These are phyloP conservation scores for Microplitis deprimator DNA, from an alignment of 2,888 invertebrate species.

Conservation along the genomic window DNA sequence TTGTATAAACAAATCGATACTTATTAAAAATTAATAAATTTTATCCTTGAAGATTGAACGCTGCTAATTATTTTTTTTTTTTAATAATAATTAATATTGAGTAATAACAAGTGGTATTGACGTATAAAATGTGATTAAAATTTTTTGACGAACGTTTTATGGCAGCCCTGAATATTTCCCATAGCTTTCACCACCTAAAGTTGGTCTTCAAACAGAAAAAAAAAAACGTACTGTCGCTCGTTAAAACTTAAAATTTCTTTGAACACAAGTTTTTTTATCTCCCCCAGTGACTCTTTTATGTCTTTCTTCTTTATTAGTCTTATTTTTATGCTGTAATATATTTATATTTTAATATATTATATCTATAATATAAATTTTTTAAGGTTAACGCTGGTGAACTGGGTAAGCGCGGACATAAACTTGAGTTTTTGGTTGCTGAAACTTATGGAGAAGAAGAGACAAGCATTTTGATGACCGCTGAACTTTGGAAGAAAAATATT, in stretches of 20 bases:
- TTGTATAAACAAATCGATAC: no score
- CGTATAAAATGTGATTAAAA: constrained; percentile 11
- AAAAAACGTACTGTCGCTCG: constrained; percentile 30
- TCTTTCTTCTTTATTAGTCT: constrained; percentile 15
- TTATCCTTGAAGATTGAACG: no score
- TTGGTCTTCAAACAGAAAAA: constrained; percentile 13
- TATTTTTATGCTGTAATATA: constrained; percentile 17
- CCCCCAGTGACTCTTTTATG: constrained; percentile 6
- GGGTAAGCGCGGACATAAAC: constrained; percentile 79
- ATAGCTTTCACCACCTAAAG: constrained; percentile 32
- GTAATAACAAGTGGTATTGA: neutral
- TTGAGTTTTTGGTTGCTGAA: constrained; percentile 88
- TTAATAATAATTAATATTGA: neutral
- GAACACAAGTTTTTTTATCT: constrained; percentile 22
- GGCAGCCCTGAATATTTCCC: constrained; percentile 22
- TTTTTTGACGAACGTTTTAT: constrained; percentile 19
- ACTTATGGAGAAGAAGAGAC: constrained; percentile 91
- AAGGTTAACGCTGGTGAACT: constrained; percentile 76
- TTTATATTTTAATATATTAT: constrained; percentile 13
- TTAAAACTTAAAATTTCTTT: constrained; percentile 1
- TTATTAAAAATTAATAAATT: no score
- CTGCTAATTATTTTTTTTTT: neutral
- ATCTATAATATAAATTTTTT: neutral
- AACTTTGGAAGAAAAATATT: constrained; percentile 87
- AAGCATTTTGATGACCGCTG: constrained; percentile 88